Evolutionary conservation across 2,888 invertebrate species (phyloP), one percentile per base, ranked within the genome.

Genomic region (Leucania comma): DNA sequence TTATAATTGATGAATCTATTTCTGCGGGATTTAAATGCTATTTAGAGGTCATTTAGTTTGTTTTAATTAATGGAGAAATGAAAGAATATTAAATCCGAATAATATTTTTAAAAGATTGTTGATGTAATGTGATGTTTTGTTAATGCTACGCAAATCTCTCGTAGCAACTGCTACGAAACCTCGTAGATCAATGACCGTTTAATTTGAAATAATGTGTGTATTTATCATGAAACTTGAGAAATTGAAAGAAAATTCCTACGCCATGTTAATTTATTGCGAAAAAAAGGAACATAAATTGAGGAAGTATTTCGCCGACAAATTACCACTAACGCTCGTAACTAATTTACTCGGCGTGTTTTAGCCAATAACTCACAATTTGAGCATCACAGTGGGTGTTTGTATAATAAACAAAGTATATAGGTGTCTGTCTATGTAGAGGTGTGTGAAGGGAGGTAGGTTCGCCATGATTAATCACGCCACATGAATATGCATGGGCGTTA

Each of bases 401-500:
- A 81, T 86, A 86, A 87, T 88, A 88, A 88, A 89, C 87, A 86
- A 82, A 77, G 80, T 83, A 79, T 72, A 72, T 85, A 80, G 65
- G 75, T 62, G 22, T 51, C 14, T 51, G 61, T 54, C 62, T 83
- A 82, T 70, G 76, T 87, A 79, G 14, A 82, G 75, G 80, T 86
- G 75, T 87, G 79, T 87, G 88, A 87, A 88, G 89, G 90, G 88
- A 83, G 84, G 82, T 77, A 83, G 85, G 78, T 75, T 75, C 72
- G 86, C 86, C 89, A 92, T 95, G 94, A 95, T 95, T 95, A 95
- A 95, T 95, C 94, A 92, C 92, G 87, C 86, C 68, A 88, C 91
- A 94, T 96, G 95, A 96, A 96, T 96, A 96, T 96, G 94, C 92
- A 96, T 94, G 92, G 91, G 92, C 80, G 89, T 91, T 90, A 90